These are phyloP conservation scores for Ectemnius continuus DNA, from an alignment of 2,888 invertebrate genomes.

Conservation along the genomic window DNA sequence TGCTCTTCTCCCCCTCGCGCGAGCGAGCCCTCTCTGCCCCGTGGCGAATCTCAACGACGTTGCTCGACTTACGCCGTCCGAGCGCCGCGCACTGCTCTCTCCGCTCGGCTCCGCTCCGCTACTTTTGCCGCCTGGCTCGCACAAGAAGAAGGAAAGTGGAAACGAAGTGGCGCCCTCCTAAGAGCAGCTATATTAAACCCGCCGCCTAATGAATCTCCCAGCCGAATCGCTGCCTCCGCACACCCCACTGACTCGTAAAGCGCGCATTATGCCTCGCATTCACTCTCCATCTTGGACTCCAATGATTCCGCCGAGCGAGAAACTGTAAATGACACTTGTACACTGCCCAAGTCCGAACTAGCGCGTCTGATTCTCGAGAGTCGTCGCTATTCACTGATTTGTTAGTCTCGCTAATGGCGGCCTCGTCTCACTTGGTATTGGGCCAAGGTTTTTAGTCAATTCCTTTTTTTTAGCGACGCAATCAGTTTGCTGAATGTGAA, in stretches of 20 bases:
- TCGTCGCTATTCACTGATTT: no score
- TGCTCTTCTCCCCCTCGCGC: constrained; percentile 3
- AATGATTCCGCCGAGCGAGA: no score
- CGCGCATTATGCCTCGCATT: constrained; percentile 30
- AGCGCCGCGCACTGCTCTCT: constrained; percentile 29
- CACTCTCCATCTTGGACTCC: no score
- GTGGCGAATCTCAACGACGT: constrained; percentile 53
- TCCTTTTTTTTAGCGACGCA: no score
- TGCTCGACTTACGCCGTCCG: constrained; percentile 55
- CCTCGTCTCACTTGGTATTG: no score
- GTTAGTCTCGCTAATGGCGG: no score
- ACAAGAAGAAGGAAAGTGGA: background rate
- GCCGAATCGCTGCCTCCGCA: constrained; percentile 13
- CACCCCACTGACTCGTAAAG: constrained; percentile 43
- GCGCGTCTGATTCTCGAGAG: no score
- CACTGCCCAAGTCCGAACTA: no score
- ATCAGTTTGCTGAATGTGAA: no score
- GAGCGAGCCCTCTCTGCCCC: constrained; percentile 12
- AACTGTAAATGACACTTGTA: no score
- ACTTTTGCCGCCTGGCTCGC: background rate
- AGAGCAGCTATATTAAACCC: constrained; percentile 53
- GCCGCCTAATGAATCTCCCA: constrained; percentile 53
- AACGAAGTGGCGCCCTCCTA: constrained; percentile 21
- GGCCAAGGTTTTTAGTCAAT: no score
- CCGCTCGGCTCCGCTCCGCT: constrained; percentile 10